A percentile compares a stretch with the other conserved stretches of the same genome.
Evolutionary conservation across 1,140 invertebrate genomes (phyloP).

Genomic region (Drepana arcuata): DNA sequence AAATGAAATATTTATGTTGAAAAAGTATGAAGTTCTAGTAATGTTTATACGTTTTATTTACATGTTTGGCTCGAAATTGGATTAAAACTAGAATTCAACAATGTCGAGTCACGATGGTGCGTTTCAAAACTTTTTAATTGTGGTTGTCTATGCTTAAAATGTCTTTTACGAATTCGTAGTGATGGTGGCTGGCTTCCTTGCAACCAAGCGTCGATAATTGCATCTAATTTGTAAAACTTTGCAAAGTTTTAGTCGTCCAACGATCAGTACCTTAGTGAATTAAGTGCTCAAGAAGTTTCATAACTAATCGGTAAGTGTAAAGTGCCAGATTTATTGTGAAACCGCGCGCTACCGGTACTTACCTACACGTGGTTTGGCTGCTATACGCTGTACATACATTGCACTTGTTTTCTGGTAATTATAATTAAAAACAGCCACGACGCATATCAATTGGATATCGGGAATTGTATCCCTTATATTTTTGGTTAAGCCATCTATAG

Average conservation of each 20-base stretch:
- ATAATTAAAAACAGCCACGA: constrained; percentile 19
- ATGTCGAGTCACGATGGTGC: constrained; percentile 15
- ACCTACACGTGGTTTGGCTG: constrained; percentile 63
- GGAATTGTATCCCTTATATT: constrained; percentile 20
- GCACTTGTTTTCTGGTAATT: constrained; percentile 35
- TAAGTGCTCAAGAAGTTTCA: constrained; percentile 65
- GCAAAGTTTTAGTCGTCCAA: constrained; percentile 39
- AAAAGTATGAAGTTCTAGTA: too few species aligned
- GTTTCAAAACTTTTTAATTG: constrained; percentile 37
- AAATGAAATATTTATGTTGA: too few species aligned
- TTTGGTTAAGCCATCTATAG: constrained; percentile 20
- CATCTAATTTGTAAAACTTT: constrained; percentile 49
- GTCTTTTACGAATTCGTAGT: constrained; percentile 72
- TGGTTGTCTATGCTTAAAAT: constrained; percentile 63
- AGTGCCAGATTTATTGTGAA: constrained; percentile 38
- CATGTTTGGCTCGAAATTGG: background rate
- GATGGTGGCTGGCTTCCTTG: constrained; percentile 72
- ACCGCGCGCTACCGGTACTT: constrained; percentile 60
- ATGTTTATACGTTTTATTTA: too few species aligned
- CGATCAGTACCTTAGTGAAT: constrained; percentile 54
- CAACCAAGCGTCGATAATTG: constrained; percentile 67
- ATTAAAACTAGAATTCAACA: too few species aligned
- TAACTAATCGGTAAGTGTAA: constrained; percentile 59
- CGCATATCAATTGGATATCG: constrained; percentile 14
- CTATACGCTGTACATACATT: constrained; percentile 48